phyloP scores from a whole-genome alignment of 2,888 invertebrate genomes.

The Nephrotoma guestfalica region DNA sequence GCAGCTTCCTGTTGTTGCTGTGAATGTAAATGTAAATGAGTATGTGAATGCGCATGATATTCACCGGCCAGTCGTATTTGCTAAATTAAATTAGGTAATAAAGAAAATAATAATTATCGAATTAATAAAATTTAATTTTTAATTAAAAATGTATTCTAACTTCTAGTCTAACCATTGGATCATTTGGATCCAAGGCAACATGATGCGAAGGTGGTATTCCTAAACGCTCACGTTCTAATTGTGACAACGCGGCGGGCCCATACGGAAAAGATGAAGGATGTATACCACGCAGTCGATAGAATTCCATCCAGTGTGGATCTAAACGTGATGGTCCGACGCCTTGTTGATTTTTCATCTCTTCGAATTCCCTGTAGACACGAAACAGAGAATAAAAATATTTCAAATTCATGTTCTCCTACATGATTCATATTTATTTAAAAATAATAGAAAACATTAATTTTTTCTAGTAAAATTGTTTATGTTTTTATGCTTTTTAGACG shows the following conservation, averaged over 20 bases:
- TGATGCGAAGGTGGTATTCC: slow-evolving; percentile 53
- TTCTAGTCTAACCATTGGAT: slow-evolving; percentile 56
- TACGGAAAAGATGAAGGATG: slow-evolving; percentile 51
- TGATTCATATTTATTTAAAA: background rate
- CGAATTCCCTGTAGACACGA: slow-evolving; percentile 44
- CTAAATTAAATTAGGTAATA: slow-evolving; percentile 5
- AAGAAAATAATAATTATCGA: background rate
- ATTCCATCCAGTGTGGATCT: slow-evolving; percentile 77
- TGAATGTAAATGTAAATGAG: slow-evolving; percentile 83
- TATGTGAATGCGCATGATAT: slow-evolving; percentile 86
- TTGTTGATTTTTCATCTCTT: slow-evolving; percentile 64
- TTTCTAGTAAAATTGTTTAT: background rate
- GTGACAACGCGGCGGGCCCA: slow-evolving; percentile 62
- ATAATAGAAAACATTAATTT: background rate
- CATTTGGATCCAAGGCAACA: slow-evolving; percentile 55
- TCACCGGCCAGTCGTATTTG: slow-evolving; percentile 89
- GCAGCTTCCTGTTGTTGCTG: slow-evolving; percentile 46
- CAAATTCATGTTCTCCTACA: slow-evolving; percentile 13
- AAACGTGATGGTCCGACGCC: slow-evolving; percentile 46
- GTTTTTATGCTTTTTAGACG: background rate
- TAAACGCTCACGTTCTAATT: slow-evolving; percentile 76
- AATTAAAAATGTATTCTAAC: background rate
- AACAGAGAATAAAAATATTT: background rate
- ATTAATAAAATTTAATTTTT: background rate
- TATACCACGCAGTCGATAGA: slow-evolving; percentile 56